Evolutionary conservation across 1,140 invertebrate species (phyloP).

Genomic region (Drosophila repletoides): DNA sequence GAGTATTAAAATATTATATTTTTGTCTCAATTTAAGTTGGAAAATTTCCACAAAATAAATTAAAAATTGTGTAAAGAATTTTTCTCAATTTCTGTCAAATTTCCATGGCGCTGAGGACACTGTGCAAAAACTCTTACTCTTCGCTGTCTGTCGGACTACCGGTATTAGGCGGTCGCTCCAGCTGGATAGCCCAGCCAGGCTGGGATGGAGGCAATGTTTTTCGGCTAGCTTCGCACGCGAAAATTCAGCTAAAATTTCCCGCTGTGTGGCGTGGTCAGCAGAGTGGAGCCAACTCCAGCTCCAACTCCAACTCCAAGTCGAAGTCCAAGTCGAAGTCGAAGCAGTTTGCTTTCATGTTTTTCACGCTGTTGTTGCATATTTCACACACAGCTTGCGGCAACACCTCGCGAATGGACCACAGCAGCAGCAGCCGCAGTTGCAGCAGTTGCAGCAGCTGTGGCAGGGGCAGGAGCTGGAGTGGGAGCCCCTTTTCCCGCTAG

Average conservation of each 20-base stretch:
- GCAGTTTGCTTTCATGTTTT: conserved; percentile 69
- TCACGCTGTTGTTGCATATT: conserved; percentile 79
- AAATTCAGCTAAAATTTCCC: conserved; percentile 65
- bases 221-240: conserved; percentile 53
- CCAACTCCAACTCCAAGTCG: no score
- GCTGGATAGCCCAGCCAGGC: conserved; percentile 31
- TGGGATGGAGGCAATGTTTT: no score
- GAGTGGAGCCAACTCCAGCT: no score
- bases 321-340: conserved; percentile 5
- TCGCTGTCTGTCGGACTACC: conserved; percentile 51
- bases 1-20: no score
- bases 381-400: conserved; percentile 79
- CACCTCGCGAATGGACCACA: conserved; percentile 54
- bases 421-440: conserved; percentile 16
- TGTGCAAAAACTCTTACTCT: conserved; percentile 20
- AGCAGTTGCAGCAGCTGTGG: background rate
- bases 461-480: background rate
- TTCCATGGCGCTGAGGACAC: background rate
- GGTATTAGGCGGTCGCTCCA: conserved; percentile 56
- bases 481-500: background rate
- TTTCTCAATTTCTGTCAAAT: background rate
- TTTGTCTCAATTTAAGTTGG: no score
- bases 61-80: background rate
- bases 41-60: no score
- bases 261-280: conserved; percentile 62